phyloP scores from a whole-genome alignment of 1,140 invertebrate species.

The Trissolcus basalis region DNA sequence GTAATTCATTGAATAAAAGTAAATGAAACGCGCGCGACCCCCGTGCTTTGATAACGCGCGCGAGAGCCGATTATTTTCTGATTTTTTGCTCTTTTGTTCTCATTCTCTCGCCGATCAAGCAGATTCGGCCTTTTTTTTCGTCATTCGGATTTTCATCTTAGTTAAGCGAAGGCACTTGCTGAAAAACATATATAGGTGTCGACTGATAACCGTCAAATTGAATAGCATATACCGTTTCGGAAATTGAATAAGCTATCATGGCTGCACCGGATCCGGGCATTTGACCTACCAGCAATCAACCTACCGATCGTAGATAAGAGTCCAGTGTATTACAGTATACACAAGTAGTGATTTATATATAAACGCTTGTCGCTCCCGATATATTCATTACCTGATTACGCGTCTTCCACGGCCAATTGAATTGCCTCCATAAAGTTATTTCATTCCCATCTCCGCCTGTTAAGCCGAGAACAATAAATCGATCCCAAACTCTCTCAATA shows the following conservation, averaged over 20 bases:
- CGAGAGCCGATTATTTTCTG: slow-evolving; percentile 18
- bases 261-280: slow-evolving; percentile 67
- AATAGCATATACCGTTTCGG: slow-evolving; percentile 72
- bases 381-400: slow-evolving; percentile 73
- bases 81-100: slow-evolving; percentile 6
- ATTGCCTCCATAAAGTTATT: slow-evolving; percentile 19
- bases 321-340: slow-evolving; percentile 63
- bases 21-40: slow-evolving; percentile 9
- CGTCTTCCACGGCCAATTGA: slow-evolving; percentile 52
- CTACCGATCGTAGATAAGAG: slow-evolving; percentile 73
- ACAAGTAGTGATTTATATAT: slow-evolving; percentile 70
- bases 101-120: no score
- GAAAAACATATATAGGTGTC: slow-evolving; percentile 63
- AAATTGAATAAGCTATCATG: slow-evolving; percentile 75
- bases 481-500: background rate
- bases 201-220: slow-evolving; percentile 71
- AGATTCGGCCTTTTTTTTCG: background rate
- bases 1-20: slow-evolving; percentile 33
- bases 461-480: background rate
- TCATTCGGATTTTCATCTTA: slow-evolving; percentile 32
- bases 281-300: slow-evolving; percentile 74
- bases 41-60: background rate
- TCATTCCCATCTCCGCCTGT: slow-evolving; percentile 11
- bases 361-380: slow-evolving; percentile 65
- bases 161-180: slow-evolving; percentile 54